phyloP scores from a whole-genome alignment of 2,888 invertebrate species.

The Anaspis maculata region DNA sequence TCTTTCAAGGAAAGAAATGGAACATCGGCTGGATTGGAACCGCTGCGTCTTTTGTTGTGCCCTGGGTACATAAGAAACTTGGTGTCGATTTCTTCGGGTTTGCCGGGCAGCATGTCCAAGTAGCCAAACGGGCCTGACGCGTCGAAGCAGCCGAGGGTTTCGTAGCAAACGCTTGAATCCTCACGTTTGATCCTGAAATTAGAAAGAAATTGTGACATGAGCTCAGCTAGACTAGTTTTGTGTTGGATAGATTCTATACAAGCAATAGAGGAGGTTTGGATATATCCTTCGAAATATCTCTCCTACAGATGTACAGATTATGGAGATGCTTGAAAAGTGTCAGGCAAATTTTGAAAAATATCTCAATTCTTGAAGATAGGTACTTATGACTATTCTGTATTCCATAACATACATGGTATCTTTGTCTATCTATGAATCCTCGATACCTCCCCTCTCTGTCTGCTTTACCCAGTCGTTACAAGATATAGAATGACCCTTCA shows the following conservation, averaged over 20 bases:
- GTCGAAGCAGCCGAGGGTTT: constrained; percentile 85
- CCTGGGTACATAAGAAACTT: constrained; percentile 72
- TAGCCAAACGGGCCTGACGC: constrained; percentile 81
- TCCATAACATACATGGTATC: no score
- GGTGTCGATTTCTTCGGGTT: constrained; percentile 80
- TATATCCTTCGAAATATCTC: neutral
- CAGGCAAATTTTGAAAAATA: no score
- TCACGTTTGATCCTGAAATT: constrained; percentile 63
- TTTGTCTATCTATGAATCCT: no score
- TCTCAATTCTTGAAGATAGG: no score
- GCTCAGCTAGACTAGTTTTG: neutral
- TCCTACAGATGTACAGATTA: constrained; percentile 1
- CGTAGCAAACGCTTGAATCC: constrained; percentile 77
- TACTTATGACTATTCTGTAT: no score
- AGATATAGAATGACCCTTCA: no score
- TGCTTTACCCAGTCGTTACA: no score
- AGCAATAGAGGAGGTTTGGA: neutral
- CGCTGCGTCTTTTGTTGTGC: constrained; percentile 41
- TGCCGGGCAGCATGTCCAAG: constrained; percentile 78
- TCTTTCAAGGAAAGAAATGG: constrained; percentile 65
- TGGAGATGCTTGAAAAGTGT: no score
- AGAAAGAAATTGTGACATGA: no score
- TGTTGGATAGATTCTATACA: neutral
- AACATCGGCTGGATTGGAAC: constrained; percentile 58
- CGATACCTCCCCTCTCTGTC: no score